Evolutionary conservation across 53 echinoderm and acorn worm species (phyloP).

Genomic region (Patiria pectinifera): DNA sequence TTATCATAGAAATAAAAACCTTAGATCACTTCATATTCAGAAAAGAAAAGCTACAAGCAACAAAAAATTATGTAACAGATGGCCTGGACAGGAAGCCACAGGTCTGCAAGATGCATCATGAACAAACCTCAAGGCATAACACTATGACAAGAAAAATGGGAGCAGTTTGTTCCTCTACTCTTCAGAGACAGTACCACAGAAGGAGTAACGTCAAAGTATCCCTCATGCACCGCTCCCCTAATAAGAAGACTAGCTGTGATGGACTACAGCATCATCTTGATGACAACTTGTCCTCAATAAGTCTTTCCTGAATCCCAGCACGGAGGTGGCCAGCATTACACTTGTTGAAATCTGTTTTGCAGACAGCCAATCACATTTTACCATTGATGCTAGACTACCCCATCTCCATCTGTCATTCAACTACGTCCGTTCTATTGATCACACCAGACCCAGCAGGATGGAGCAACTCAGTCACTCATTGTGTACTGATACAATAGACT

Average conservation of each 20-base stretch:
- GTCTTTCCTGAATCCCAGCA: constrained; percentile 19
- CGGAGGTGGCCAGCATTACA: neutral
- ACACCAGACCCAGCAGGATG: neutral
- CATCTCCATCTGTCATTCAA: constrained; percentile 26
- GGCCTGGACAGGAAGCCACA: neutral
- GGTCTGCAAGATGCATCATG: neutral
- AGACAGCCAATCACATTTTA: constrained; percentile 18
- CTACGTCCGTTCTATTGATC: neutral
- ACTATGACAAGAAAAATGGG: neutral
- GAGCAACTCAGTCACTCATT: neutral
- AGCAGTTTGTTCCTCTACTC: neutral
- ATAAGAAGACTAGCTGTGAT: too few relatives aligned
- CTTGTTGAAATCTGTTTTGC: constrained; percentile 44
- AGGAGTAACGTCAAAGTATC: neutral
- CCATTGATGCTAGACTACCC: constrained; percentile 9
- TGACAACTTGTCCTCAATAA: constrained; percentile 20
- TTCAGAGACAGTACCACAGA: neutral
- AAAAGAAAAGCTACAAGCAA: neutral
- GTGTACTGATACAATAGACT: neutral
- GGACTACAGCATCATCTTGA: too few relatives aligned
- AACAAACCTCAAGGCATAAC: neutral
- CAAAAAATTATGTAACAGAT: neutral
- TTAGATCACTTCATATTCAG: too few relatives aligned
- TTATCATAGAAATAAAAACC: too few relatives aligned
- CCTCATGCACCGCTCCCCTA: neutral